A percentile compares a stretch with the other conserved stretches of the same genome.
Evolutionary conservation across 1,140 invertebrate species (phyloP).

Genomic region (Microplitis mediator): DNA sequence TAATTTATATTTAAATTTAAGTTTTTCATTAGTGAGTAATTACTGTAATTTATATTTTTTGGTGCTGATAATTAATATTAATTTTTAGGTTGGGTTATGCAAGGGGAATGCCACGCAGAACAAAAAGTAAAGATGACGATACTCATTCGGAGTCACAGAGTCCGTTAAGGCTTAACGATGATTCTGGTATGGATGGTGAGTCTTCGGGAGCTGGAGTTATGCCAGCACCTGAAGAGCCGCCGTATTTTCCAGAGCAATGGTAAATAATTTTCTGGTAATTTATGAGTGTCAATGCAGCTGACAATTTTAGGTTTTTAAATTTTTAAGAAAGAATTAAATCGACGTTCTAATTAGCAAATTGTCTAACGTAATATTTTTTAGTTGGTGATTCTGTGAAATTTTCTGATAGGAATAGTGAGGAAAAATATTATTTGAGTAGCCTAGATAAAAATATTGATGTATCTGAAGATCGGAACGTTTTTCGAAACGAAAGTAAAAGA

Average conservation of each 20-base stretch:
- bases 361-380: no score
- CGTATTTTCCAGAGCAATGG: conserved; percentile 80
- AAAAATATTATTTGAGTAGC: no score
- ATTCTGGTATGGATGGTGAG: conserved; percentile 52
- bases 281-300: no score
- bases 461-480: no score
- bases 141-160: conserved; percentile 60
- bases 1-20: not conserved
- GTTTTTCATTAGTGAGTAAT: not conserved
- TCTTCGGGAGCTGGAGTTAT: conserved; percentile 56
- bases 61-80: not conserved
- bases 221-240: conserved; percentile 70
- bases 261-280: conserved; percentile 35
- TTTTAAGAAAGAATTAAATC: no score
- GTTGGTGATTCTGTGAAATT: no score
- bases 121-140: conserved; percentile 61
- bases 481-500: no score
- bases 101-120: conserved; percentile 55
- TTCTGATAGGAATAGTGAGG: no score
- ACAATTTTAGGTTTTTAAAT: no score
- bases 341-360: no score
- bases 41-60: not conserved
- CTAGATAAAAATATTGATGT: no score
- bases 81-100: conserved; percentile 52
- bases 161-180: conserved; percentile 55